A percentile compares a stretch with the other conserved stretches of the same genome.
Conservation (phyloP, 2,113 vertebrate species). For the Anas platyrhynchos region DNA sequence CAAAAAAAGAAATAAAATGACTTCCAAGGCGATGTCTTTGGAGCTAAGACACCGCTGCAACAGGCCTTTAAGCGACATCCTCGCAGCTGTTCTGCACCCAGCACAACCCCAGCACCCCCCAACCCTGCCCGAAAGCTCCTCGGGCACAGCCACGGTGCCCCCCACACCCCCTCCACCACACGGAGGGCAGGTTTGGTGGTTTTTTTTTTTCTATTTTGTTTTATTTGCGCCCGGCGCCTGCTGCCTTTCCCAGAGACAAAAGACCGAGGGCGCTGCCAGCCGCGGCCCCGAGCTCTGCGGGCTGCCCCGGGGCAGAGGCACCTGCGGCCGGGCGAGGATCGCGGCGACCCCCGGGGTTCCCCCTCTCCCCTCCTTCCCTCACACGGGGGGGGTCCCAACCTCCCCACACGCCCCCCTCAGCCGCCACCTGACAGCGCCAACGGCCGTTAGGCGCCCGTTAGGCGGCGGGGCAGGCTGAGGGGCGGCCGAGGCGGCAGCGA, state of each 20-base stretch:
- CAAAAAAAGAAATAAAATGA: neutral
- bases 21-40: rapidly evolving
- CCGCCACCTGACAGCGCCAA: no score
- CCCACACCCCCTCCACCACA: neutral
- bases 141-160: neutral
- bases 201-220: no score
- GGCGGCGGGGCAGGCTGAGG: no score
- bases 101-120: no score
- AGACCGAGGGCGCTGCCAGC: neutral
- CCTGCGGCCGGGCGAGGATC: neutral
- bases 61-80: neutral
- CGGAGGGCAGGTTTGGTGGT: neutral
- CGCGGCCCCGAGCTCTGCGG: neutral
- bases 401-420: no score
- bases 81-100: neutral
- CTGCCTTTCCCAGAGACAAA: neutral
- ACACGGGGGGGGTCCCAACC: no score
- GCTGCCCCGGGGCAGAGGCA: neutral
- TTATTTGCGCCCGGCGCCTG: neutral
- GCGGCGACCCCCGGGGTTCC: neutral
- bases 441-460: no score
- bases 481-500: no score
- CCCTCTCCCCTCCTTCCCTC: no score
- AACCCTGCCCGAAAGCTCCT: no score
- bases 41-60: neutral